phyloP scores from a whole-genome alignment of 53 echinoderm and acorn worm species.

The Luidia sarsii region DNA sequence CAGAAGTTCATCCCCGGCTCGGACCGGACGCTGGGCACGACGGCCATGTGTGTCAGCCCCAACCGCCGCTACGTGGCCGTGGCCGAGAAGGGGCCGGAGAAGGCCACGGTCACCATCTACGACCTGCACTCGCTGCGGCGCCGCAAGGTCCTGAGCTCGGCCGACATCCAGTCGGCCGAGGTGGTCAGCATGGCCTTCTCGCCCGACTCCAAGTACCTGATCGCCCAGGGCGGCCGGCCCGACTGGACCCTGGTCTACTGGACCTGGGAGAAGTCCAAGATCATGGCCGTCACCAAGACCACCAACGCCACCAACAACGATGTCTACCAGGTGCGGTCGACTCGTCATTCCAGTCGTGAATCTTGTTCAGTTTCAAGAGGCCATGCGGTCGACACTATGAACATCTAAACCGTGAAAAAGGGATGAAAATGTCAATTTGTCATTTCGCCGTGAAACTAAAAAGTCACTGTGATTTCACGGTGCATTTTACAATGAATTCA shows the following conservation, averaged over 20 bases:
- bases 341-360: neutral
- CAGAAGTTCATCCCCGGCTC: slow-evolving; percentile 98
- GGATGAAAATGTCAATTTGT: no score
- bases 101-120: slow-evolving; percentile 96
- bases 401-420: no score
- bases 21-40: slow-evolving; percentile 90
- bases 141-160: slow-evolving; percentile 89
- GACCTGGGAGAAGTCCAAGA: slow-evolving; percentile 99
- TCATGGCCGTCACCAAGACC: slow-evolving; percentile 98
- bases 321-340: slow-evolving; percentile 79
- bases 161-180: slow-evolving; percentile 91
- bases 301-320: slow-evolving; percentile 95
- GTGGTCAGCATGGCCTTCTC: slow-evolving; percentile 94
- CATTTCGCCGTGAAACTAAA: no score
- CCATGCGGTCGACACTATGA: no score
- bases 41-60: slow-evolving; percentile 99
- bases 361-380: neutral
- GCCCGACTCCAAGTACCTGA: slow-evolving; percentile 98
- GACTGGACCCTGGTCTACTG: slow-evolving; percentile 99
- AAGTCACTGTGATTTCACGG: no score
- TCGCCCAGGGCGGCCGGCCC: slow-evolving; percentile 96
- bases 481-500: no score
- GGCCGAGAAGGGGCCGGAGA: slow-evolving; percentile 90
- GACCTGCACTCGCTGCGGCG: slow-evolving; percentile 96
- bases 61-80: slow-evolving; percentile 95